Conservation (phyloP, 2,888 invertebrate species). For the Venusia cambrica region DNA sequence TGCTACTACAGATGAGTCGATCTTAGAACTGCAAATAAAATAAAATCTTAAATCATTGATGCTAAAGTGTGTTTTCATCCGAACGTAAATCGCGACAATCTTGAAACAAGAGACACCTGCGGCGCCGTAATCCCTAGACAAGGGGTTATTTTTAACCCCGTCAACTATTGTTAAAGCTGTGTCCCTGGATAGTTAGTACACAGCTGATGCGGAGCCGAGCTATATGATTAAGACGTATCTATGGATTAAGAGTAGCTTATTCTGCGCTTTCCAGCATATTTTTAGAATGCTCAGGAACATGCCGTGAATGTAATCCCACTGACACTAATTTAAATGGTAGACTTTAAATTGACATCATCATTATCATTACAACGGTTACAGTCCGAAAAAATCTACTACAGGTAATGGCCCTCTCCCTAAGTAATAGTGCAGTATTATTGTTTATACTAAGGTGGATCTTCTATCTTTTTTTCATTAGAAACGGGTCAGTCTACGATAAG, state of each 20-base stretch:
- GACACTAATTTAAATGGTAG: constrained; percentile 29
- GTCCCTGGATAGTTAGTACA: constrained; percentile 42
- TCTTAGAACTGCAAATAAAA: constrained; percentile 36
- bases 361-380: no score
- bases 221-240: constrained; percentile 43
- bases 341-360: no score
- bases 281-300: constrained; percentile 39
- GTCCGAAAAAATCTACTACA: no score
- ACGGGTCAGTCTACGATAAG: no score
- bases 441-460: no score
- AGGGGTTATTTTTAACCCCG: constrained; percentile 60
- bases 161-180: constrained; percentile 17
- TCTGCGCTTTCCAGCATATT: constrained; percentile 23
- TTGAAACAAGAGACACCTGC: constrained; percentile 52
- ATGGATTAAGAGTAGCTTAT: constrained; percentile 34
- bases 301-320: constrained; percentile 23
- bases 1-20: constrained; percentile 58
- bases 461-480: no score
- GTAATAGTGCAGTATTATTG: no score
- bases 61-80: constrained; percentile 35
- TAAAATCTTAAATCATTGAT: constrained; percentile 26
- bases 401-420: no score
- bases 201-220: constrained; percentile 43
- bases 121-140: constrained; percentile 50
- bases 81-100: constrained; percentile 30